Evolutionary conservation across 2,888 invertebrate species (phyloP).

Genomic region (Lasioglossum leucozonium): DNA sequence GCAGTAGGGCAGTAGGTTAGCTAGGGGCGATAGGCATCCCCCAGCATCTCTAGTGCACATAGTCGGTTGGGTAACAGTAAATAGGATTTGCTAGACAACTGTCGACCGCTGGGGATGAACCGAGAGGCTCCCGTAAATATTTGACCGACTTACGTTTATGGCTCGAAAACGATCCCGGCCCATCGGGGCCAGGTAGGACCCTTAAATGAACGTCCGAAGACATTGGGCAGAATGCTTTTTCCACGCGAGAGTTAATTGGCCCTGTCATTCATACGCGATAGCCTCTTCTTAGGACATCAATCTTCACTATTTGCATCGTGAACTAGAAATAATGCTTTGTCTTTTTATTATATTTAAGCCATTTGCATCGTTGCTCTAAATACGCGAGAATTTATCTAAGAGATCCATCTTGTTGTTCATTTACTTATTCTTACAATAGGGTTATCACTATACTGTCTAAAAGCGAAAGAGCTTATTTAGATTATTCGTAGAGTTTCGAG

Average conservation of each 20-base stretch:
- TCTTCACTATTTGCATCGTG: not conserved
- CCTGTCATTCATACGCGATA: not conserved
- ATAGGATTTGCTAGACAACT: slow-evolving; percentile 80
- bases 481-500: not conserved
- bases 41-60: slow-evolving; percentile 72
- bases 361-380: not conserved
- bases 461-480: not conserved
- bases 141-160: slow-evolving; percentile 69
- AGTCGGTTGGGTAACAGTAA: slow-evolving; percentile 75
- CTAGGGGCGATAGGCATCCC: slow-evolving; percentile 78
- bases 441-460: not conserved
- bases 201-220: slow-evolving; percentile 18
- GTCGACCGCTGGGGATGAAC: slow-evolving; percentile 65
- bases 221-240: not conserved
- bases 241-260: not conserved
- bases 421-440: not conserved
- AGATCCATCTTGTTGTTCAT: not conserved
- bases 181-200: slow-evolving; percentile 38
- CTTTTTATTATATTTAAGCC: not conserved
- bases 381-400: not conserved
- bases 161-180: slow-evolving; percentile 65
- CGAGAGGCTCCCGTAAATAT: slow-evolving; percentile 71
- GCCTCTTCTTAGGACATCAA: not conserved
- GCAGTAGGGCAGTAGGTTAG: slow-evolving; percentile 84
- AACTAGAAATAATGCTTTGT: not conserved